Evolutionary conservation across 2,888 invertebrate genomes (phyloP).

Genomic region (Nomada ruficornis): DNA sequence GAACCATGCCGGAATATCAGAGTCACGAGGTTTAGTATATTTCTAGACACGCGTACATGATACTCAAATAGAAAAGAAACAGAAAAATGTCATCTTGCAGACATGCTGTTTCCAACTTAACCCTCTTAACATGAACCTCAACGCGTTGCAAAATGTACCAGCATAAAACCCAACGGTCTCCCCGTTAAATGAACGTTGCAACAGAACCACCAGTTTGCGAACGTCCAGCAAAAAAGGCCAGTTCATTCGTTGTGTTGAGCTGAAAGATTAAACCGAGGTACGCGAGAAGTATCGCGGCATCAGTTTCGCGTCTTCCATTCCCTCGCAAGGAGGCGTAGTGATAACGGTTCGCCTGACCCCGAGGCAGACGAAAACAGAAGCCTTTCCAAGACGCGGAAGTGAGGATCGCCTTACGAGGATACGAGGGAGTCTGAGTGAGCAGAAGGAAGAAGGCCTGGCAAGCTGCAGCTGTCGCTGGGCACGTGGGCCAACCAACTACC

Average conservation of each 20-base stretch:
- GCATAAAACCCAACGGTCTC: too few species aligned
- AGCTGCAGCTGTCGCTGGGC: slow-evolving; percentile 78
- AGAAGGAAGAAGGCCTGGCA: slow-evolving; percentile 50
- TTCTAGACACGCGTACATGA: too few species aligned
- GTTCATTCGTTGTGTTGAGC: not conserved
- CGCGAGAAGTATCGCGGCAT: not conserved
- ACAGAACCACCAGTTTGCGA: not conserved
- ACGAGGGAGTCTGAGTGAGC: slow-evolving; percentile 49
- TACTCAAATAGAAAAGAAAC: too few species aligned
- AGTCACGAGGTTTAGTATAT: too few species aligned
- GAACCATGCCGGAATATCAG: too few species aligned
- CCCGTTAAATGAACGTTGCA: not conserved
- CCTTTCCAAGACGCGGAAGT: slow-evolving; percentile 70
- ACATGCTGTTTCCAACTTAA: too few species aligned
- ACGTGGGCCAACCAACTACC: slow-evolving; percentile 75
- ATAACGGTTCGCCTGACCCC: slow-evolving; percentile 68
- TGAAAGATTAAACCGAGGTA: not conserved
- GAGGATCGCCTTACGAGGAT: slow-evolving; percentile 72
- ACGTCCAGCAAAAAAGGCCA: not conserved
- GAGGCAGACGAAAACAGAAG: slow-evolving; percentile 69
- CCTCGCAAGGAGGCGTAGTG: slow-evolving; percentile 29
- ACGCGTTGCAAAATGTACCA: too few species aligned
- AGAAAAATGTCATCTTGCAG: too few species aligned
- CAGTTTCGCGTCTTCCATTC: not conserved
- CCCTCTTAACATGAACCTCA: too few species aligned